These are phyloP conservation scores for Pecten maximus DNA, from an alignment of 2,888 invertebrate species.

Conservation along the genomic window DNA sequence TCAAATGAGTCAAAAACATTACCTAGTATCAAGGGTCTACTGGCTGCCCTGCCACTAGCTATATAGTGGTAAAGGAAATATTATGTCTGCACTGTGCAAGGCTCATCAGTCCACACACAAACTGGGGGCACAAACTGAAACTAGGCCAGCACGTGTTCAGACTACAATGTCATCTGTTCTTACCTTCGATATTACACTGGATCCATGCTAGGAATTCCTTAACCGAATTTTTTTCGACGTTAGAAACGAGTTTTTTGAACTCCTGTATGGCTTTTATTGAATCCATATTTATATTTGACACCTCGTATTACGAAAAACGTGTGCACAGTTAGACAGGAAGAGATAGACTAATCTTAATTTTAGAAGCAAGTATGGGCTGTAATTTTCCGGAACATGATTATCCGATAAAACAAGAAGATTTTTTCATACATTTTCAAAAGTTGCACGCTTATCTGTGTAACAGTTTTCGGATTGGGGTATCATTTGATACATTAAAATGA, in stretches of 20 bases:
- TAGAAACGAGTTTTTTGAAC: background rate
- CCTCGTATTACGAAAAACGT: too few species aligned
- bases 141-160: background rate
- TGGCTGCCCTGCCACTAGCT: too few species aligned
- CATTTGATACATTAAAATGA: too few species aligned
- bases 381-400: background rate
- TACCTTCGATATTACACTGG: background rate
- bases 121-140: background rate
- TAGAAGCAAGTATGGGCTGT: background rate
- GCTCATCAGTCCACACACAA: too few species aligned
- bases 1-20: too few species aligned
- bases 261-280: background rate
- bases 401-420: too few species aligned
- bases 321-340: background rate
- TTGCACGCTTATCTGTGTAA: too few species aligned
- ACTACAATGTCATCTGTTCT: background rate
- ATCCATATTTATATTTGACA: background rate
- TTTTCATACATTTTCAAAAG: too few species aligned
- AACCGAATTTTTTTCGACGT: background rate
- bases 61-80: too few species aligned
- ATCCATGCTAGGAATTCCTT: background rate
- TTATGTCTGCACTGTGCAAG: too few species aligned
- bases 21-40: too few species aligned
- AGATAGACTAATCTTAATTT: background rate
- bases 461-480: too few species aligned